phyloP scores from a whole-genome alignment of 1,140 invertebrate species.

The Magallana gigas region DNA sequence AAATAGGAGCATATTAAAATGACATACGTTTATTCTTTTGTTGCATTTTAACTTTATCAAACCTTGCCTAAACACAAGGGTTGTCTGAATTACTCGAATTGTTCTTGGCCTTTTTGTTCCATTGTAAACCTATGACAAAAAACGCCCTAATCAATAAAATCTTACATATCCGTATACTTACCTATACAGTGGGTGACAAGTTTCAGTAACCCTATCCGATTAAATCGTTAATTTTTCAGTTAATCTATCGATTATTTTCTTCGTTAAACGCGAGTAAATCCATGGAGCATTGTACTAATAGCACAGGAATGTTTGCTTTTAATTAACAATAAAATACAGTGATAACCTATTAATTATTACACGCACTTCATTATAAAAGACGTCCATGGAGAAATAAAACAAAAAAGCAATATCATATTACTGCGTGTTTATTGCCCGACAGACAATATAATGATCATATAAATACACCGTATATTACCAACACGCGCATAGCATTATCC shows the following conservation, averaged over 20 bases:
- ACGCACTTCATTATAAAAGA: background rate
- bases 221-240: conserved; percentile 23
- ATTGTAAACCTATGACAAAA: conserved; percentile 19
- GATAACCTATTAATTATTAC: conserved; percentile 3
- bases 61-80: background rate
- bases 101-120: background rate
- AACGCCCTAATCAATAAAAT: background rate
- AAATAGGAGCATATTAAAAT: background rate
- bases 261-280: background rate
- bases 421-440: background rate
- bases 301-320: background rate
- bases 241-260: conserved; percentile 1
- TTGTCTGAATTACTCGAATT: background rate
- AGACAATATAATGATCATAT: background rate
- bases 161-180: background rate
- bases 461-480: background rate
- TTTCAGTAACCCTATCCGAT: conserved; percentile 31
- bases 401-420: background rate
- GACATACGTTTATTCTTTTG: background rate
- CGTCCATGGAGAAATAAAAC: background rate
- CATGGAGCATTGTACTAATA: background rate
- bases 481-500: background rate
- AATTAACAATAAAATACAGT: background rate
- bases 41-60: background rate
- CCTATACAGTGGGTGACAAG: background rate